These are phyloP conservation scores for Ianthella basta DNA, from an alignment of 37 sponge, comb jelly and placozoan genomes.

Conservation along the genomic window DNA sequence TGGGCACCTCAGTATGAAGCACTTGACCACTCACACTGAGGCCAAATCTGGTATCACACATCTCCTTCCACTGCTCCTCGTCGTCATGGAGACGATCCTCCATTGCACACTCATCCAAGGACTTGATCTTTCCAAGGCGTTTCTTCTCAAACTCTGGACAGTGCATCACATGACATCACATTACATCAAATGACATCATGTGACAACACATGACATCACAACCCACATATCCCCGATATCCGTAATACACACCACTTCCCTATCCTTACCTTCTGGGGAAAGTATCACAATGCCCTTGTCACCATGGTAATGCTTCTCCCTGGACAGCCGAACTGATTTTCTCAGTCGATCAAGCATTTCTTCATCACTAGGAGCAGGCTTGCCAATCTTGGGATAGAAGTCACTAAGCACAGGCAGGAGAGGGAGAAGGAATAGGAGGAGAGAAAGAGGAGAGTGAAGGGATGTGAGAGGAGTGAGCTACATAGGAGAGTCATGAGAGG, in stretches of 20 bases:
- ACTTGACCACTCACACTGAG: slow-evolving; percentile 33
- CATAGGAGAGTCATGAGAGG: too few relatives aligned
- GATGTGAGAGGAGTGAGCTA: too few relatives aligned
- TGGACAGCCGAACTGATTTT: slow-evolving; percentile 31
- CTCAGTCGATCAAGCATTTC: slow-evolving; percentile 44
- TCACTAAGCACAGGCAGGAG: too few relatives aligned
- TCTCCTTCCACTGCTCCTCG: slow-evolving; percentile 57
- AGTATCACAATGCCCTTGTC: slow-evolving; percentile 64
- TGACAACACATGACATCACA: too few relatives aligned
- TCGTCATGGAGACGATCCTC: slow-evolving; percentile 29
- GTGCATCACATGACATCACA: too few relatives aligned
- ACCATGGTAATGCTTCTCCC: slow-evolving; percentile 58
- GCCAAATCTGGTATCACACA: slow-evolving; percentile 66
- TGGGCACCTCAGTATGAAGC: too few relatives aligned
- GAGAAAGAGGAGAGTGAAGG: too few relatives aligned
- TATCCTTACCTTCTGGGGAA: slow-evolving; percentile 58
- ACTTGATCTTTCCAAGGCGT: slow-evolving; percentile 51
- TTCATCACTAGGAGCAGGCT: slow-evolving; percentile 43
- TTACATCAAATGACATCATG: too few relatives aligned
- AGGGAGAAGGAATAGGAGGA: too few relatives aligned
- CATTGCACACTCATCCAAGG: slow-evolving; percentile 50
- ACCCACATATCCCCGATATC: too few relatives aligned
- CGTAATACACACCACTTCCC: too few relatives aligned
- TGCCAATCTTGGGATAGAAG: slow-evolving; percentile 41
- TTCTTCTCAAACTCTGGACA: slow-evolving; percentile 67